phyloP scores from a whole-genome alignment of 2,888 invertebrate genomes.

The Hybos culiciformis region DNA sequence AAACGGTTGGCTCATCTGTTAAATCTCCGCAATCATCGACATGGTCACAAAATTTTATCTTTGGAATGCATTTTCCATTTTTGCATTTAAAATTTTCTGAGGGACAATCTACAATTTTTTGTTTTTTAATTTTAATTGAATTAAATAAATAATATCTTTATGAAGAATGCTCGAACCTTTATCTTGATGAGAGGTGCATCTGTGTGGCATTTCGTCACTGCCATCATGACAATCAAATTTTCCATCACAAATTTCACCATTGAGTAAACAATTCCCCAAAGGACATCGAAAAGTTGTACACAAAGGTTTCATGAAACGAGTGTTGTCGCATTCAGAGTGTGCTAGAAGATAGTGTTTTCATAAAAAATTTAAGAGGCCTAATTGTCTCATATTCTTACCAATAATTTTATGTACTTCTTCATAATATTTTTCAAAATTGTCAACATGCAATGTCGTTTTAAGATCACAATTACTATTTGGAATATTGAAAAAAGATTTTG shows the following conservation, averaged over 20 bases:
- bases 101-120: slow-evolving; percentile 46
- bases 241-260: slow-evolving; percentile 50
- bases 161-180: too few species aligned
- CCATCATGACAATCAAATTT: slow-evolving; percentile 53
- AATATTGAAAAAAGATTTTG: slow-evolving; percentile 51
- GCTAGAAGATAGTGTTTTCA: too few species aligned
- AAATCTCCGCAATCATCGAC: slow-evolving; percentile 54
- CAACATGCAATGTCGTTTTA: slow-evolving; percentile 18
- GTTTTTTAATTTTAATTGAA: too few species aligned
- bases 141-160: too few species aligned
- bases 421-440: slow-evolving; percentile 20
- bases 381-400: slow-evolving; percentile 18
- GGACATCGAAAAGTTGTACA: slow-evolving; percentile 52
- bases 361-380: neutral
- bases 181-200: slow-evolving; percentile 16
- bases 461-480: slow-evolving; percentile 34
- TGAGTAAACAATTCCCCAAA: slow-evolving; percentile 51
- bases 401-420: slow-evolving; percentile 23
- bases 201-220: slow-evolving; percentile 44
- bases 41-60: slow-evolving; percentile 54
- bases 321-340: slow-evolving; percentile 22
- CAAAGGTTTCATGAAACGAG: slow-evolving; percentile 13
- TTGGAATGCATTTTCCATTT: slow-evolving; percentile 53
- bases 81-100: slow-evolving; percentile 50
- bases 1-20: slow-evolving; percentile 53